phyloP scores from a whole-genome alignment of 2,113 vertebrate genomes.

The Sterrhoptilus dennistouni region DNA sequence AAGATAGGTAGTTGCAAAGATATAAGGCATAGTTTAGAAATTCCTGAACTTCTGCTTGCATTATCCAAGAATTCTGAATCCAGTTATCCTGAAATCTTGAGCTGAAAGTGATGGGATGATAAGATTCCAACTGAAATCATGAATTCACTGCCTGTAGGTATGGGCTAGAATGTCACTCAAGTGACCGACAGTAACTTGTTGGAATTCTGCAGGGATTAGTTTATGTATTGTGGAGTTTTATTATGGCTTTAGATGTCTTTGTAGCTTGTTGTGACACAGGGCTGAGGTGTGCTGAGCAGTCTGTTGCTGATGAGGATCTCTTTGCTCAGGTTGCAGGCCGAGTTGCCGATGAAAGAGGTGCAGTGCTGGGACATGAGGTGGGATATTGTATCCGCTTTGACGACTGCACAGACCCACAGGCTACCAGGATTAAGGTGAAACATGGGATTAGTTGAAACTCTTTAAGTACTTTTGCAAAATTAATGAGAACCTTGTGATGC shows the following conservation, averaged over 20 bases:
- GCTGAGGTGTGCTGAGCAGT: neutral
- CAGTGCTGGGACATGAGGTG: constrained; percentile 93
- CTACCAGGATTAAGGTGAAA: constrained; percentile 94
- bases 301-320: neutral
- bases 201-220: neutral
- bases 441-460: neutral
- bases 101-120: neutral
- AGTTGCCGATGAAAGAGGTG: constrained; percentile 93
- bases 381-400: constrained; percentile 98
- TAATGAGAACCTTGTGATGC: neutral
- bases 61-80: neutral
- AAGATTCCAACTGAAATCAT: neutral
- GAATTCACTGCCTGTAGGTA: neutral
- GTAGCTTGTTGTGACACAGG: neutral
- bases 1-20: neutral
- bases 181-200: neutral
- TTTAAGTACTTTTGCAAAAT: neutral
- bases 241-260: neutral
- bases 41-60: neutral
- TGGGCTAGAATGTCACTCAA: neutral
- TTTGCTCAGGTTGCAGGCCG: constrained; percentile 86
- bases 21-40: neutral
- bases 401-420: constrained; percentile 89
- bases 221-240: neutral
- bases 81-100: neutral